Evolutionary conservation across 2,797 vertebrate species (phyloP).

Genomic region (Myotis pilosus): DNA sequence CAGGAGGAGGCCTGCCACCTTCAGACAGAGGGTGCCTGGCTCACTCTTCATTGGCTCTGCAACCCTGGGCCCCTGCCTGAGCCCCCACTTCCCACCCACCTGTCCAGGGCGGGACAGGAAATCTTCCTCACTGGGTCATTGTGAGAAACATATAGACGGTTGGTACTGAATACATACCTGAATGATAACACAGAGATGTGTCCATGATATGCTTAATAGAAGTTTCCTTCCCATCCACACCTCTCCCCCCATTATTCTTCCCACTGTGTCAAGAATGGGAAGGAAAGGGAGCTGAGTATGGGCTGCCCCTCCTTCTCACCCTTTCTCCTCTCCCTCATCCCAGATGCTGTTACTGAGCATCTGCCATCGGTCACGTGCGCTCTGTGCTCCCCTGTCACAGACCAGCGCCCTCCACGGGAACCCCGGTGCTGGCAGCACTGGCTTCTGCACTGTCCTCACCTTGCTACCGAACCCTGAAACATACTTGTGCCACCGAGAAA

Average conservation of each 20-base stretch:
- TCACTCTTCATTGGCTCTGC: fast-evolving
- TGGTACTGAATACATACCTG: not conserved
- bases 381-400: not conserved
- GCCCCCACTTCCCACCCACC: not conserved
- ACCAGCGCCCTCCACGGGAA: no score
- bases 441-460: not conserved
- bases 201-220: no score
- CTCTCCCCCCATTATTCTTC: no score
- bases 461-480: not conserved
- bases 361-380: fast-evolving
- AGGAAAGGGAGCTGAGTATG: not conserved
- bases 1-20: not conserved
- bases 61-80: not conserved
- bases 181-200: not conserved
- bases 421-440: not conserved
- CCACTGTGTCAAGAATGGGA: not conserved
- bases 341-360: not conserved
- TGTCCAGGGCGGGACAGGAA: not conserved
- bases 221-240: not conserved
- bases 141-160: fast-evolving
- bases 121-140: not conserved
- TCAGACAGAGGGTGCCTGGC: not conserved
- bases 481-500: fast-evolving
- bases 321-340: not conserved
- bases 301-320: not conserved